Evolutionary conservation across 2,888 invertebrate genomes (phyloP), one percentile per base, ranked within the genome.

Genomic region (Endotricha flammealis): DNA sequence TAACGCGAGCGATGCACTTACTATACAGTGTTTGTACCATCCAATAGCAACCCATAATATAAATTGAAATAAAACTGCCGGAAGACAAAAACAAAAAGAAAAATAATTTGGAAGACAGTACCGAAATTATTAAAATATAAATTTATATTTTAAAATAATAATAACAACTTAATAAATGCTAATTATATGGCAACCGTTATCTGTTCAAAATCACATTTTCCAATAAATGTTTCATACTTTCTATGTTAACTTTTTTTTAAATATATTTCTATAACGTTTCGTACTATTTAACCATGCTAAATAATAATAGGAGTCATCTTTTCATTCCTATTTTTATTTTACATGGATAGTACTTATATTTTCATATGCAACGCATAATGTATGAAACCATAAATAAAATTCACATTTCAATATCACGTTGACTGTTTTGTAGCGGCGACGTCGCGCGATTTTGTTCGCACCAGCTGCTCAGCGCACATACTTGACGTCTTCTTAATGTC

Each of bases 1-100:
- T 59, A 69, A 71, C 65, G 62, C 80, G 80, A 76, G 69, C 73
- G 69, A 68, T 63, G 62, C 76, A 71, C 59, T 54, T 38, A 49
- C 48, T 58, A 62, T 73, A 76, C 78, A 69, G 64, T 57, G 71
- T 49, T 57, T 58, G 56, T 38, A 24, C 41, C 30, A 33, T 28
- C 34, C 13, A 23, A 44, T 32, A 37, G 36, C 12, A 30, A 31
- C 38, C 42, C 28, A 33, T 38, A 41, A 45, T 46, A 41, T 47
- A 42, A 43, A 42, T 41, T 52, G 41, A 36, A 48, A 38, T 41
- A 50, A 42, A 44, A 50, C 44, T 43, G 49, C 51, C 49, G 64
- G 66, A 70, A 68, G 65, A 71, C 64, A 34, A 53, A 64, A 54
- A n/a, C n/a, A 36, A 42, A 54, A 57, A 50, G 42, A 38, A 43